Percentiles rank a stretch among this genome's conserved stretches.
Conservation (phyloP, 2,888 invertebrate species). For the Drosophila subquinaria region DNA sequence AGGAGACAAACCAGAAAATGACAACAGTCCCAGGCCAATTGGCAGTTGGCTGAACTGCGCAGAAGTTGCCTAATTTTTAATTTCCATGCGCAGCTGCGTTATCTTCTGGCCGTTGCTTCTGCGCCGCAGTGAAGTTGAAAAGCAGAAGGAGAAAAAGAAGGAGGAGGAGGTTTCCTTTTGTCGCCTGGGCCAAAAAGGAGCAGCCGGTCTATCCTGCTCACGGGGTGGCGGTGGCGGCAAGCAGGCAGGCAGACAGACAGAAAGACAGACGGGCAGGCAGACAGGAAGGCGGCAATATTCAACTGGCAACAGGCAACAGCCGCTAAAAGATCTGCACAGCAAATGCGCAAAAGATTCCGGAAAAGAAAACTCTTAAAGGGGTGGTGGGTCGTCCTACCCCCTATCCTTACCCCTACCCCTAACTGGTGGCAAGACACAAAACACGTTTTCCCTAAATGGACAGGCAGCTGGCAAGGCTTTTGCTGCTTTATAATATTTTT, state of each 20-base stretch:
- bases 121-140: conserved; percentile 34
- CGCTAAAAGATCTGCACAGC: conserved; percentile 20
- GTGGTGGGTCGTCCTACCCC: conserved; percentile 51
- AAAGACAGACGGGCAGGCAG: conserved; percentile 2
- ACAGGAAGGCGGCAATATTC: conserved; percentile 1
- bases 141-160: conserved; percentile 7
- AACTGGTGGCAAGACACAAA: conserved; percentile 35
- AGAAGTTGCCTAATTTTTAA: conserved; percentile 61
- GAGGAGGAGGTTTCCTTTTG: conserved; percentile 19
- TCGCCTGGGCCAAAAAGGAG: conserved; percentile 62
- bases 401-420: conserved; percentile 28
- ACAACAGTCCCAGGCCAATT: conserved; percentile 49
- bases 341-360: conserved; percentile 62
- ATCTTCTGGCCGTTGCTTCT: conserved; percentile 23
- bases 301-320: conserved; percentile 36
- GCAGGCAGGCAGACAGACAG: conserved; percentile 21
- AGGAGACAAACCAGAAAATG: conserved; percentile 30
- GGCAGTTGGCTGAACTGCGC: conserved; percentile 42
- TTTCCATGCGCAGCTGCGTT: conserved; percentile 73
- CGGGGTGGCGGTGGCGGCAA: conserved; percentile 73
- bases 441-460: conserved; percentile 75
- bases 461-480: conserved; percentile 53
- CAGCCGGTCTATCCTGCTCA: conserved; percentile 66
- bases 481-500: not conserved
- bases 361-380: conserved; percentile 43